Conservation (phyloP, 2,113 vertebrate genomes). For the Microcebus griseorufus region DNA sequence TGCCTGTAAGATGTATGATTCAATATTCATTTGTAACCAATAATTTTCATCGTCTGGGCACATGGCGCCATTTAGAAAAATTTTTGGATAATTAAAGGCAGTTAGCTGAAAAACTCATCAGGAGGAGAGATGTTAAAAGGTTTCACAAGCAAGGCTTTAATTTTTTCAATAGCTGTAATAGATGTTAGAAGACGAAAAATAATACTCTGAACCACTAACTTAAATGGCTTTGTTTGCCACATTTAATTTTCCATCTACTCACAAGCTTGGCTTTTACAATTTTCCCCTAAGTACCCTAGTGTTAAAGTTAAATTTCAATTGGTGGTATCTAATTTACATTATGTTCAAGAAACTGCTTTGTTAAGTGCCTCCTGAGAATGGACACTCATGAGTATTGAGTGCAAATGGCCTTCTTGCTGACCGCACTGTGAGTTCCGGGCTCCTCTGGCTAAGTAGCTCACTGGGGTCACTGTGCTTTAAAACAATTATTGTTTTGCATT, state of each 20-base stretch:
- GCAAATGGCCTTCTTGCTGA: background rate
- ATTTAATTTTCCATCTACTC: background rate
- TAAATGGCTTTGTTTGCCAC: conserved; percentile 19
- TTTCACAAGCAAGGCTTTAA: conserved; percentile 40
- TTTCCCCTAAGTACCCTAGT: background rate
- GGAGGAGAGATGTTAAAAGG: conserved; percentile 19
- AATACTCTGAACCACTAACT: background rate
- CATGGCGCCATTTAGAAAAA: background rate
- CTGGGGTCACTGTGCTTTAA: background rate
- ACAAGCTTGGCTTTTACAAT: background rate
- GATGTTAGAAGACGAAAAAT: conserved; percentile 31
- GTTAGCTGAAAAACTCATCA: conserved; percentile 25
- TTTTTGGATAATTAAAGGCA: conserved; percentile 9
- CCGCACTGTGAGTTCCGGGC: background rate
- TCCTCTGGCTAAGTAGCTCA: background rate
- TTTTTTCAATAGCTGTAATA: conserved; percentile 13
- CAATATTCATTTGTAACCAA: background rate
- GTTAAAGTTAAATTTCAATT: background rate
- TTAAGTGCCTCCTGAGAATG: background rate
- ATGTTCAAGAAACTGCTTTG: background rate
- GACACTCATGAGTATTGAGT: background rate
- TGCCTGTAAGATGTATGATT: background rate
- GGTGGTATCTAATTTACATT: background rate
- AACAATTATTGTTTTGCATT: conserved; percentile 1
- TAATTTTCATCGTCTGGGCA: background rate